Percentiles rank a stretch among this genome's conserved stretches.
phyloP scores from a whole-genome alignment of 23 tunicate genomes.

The Oikopleura albicans region DNA sequence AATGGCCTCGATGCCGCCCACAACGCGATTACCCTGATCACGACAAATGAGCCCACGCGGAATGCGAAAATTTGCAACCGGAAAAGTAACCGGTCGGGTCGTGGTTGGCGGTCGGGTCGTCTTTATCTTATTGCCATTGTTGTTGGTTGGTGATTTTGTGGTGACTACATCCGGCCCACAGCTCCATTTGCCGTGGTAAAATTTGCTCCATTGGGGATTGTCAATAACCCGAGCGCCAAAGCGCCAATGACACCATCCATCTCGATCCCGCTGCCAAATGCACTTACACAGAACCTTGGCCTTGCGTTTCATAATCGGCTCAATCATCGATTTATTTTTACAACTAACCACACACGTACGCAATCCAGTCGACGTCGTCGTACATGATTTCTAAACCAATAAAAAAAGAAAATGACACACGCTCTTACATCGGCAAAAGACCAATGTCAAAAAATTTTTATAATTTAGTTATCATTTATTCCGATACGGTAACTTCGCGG shows the following conservation, averaged over 20 bases:
- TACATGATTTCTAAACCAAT: background rate
- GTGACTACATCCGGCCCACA: background rate
- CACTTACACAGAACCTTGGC: background rate
- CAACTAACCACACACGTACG: background rate
- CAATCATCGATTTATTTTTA: background rate
- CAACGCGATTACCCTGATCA: background rate
- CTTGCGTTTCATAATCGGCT: conserved; percentile 8
- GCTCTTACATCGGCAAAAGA: too few species aligned
- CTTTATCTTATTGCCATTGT: background rate
- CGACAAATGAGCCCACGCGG: background rate
- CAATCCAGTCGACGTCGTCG: background rate
- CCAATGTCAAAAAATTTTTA: background rate
- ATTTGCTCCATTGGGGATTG: background rate
- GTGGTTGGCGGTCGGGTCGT: background rate
- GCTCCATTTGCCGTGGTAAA: background rate
- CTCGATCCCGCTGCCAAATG: conserved; percentile 13
- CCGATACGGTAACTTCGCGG: too few species aligned
- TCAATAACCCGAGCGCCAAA: conserved; percentile 17
- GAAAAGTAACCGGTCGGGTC: too few species aligned
- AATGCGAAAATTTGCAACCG: background rate
- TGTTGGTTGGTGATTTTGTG: background rate
- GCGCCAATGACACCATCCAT: conserved; percentile 1
- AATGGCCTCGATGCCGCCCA: conserved; percentile 5
- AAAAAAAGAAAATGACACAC: background rate
- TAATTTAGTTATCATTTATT: too few species aligned